Percentiles rank a stretch among this genome's conserved stretches.
Conservation (phyloP, 2,888 invertebrate species). For the Plagodis pulveraria region DNA sequence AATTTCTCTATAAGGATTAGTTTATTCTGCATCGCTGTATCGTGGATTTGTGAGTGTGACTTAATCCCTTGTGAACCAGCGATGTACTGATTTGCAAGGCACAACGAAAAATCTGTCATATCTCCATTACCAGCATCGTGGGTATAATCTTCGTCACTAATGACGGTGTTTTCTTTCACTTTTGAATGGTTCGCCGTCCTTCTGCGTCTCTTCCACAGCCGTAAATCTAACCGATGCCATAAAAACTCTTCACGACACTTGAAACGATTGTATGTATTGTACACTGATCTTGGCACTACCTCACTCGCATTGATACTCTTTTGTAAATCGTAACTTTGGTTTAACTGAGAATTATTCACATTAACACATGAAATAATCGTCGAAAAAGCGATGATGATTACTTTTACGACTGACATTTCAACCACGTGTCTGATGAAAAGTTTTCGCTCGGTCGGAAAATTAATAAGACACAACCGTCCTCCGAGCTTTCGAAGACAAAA, state of each 20-base stretch:
- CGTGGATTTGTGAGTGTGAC: conserved; percentile 21
- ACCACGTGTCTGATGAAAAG: conserved; percentile 32
- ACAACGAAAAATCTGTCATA: neutral
- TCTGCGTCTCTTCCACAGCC: conserved; percentile 73
- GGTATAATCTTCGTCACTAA: neutral
- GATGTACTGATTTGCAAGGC: neutral
- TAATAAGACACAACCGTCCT: conserved; percentile 62
- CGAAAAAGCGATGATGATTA: conserved; percentile 55
- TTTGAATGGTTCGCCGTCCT: conserved; percentile 47
- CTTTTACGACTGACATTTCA: conserved; percentile 56
- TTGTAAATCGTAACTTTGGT: conserved; percentile 39
- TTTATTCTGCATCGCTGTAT: conserved; percentile 21
- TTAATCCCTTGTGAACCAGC: neutral
- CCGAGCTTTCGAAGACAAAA: conserved; percentile 63
- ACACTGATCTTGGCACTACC: conserved; percentile 44
- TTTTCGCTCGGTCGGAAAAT: conserved; percentile 39
- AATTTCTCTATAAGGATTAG: conserved; percentile 56
- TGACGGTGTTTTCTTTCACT: conserved; percentile 25
- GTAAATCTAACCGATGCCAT: conserved; percentile 62
- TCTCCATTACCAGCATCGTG: neutral
- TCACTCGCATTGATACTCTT: conserved; percentile 38
- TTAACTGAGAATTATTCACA: conserved; percentile 43
- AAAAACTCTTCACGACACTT: conserved; percentile 60
- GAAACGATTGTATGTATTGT: conserved; percentile 57
- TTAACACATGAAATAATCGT: conserved; percentile 58